Conservation (phyloP, 2,888 invertebrate genomes). For the Palloptera scutellata region DNA sequence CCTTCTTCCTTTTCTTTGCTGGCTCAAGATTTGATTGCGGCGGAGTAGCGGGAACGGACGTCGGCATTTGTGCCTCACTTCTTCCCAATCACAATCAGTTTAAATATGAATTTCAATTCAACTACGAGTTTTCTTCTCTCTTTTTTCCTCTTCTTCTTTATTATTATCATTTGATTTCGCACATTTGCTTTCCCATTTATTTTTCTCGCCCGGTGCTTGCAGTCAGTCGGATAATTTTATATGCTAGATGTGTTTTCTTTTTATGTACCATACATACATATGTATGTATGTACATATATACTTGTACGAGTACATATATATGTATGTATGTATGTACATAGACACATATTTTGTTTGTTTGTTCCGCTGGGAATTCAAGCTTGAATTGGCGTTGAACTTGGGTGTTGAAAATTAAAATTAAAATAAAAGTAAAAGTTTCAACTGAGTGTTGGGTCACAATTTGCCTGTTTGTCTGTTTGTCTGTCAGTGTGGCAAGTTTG, state of each 20-base stretch:
- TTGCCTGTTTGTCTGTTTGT: not conserved
- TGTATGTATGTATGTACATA: no score
- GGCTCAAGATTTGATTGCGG: not conserved
- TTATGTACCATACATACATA: no score
- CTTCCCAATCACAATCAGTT: no score
- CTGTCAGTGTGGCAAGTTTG: not conserved
- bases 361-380: constrained; percentile 11
- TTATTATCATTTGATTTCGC: not conserved
- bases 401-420: constrained; percentile 48
- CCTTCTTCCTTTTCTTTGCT: not conserved
- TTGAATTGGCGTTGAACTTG: constrained; percentile 46
- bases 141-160: not conserved
- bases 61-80: no score
- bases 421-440: constrained; percentile 54
- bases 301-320: no score
- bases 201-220: not conserved
- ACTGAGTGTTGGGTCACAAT: constrained; percentile 40
- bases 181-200: not conserved
- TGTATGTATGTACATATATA: no score
- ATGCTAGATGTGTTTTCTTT: constrained; percentile 12
- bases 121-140: not conserved
- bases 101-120: no score
- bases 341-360: no score
- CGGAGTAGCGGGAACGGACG: no score
- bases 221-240: constrained; percentile 8